Evolutionary conservation across 1,140 invertebrate species (phyloP), one percentile per base, ranked within the genome.

Genomic region (Drosophila pallidifrons): DNA sequence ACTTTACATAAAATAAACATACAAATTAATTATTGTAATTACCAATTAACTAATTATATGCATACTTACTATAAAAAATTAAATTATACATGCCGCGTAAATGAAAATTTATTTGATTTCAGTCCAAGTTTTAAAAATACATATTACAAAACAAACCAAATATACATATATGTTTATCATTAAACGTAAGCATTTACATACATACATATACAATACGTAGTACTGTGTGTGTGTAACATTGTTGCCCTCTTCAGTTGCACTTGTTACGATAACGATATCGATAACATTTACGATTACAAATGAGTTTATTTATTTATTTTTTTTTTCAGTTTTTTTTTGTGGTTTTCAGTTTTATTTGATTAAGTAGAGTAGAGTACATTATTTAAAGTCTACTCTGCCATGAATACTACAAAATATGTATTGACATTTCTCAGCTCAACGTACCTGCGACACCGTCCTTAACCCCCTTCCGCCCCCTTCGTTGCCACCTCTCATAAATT

Each of bases 21-120:
- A 67, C 43, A 15, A 43, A 11, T 69, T 47, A 69, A 59, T 30
- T 38, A 60, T 15, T 67, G 55, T 52, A 58, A 73, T 45, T 52
- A 67, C 46, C 20, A 38, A 64, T 38, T 38, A 65, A 59, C 8
- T 32, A 52, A 46, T 52, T 67, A 35, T 59, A 74, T 45, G 61
- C 25, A 69, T 30, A 54, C 30, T 35, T 28, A 38, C n/a, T 54
- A 20, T 6, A 16, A 61, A 41, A 43, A 43, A 43, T 13, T 13
- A 67, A 69, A 54, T 45, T 70, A 35, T 61, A 45, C 16, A 45
- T 25, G 35, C 1, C 81, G 80, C 74, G 83, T 80, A 83, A 87
- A 77, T 75, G 51, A 83, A 25, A 85, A 88, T 89, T 85, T 85
- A 89, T 89, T 89, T 89, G 85, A 89, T 89, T 89, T 89, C 85